Evolutionary conservation across 2,113 vertebrate genomes (phyloP), one percentile per base, ranked within the genome.

Genomic region (Tragulus kanchil): DNA sequence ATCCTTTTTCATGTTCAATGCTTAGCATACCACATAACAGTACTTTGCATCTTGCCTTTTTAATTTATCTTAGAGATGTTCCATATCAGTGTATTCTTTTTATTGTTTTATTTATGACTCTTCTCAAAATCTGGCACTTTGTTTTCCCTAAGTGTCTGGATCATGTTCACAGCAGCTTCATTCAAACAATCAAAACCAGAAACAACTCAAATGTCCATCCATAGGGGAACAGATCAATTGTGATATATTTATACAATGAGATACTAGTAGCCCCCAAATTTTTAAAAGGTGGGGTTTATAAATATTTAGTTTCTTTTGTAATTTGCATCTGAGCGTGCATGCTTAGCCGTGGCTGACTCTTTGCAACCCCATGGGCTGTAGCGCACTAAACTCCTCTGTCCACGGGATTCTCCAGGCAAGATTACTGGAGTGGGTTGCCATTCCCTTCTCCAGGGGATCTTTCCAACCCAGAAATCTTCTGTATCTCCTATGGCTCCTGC

Each of bases 51-150:
- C 26, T 95, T 61, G 28, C 19, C 82, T 85, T 94, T 97, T 96
- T 58, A 93, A 42, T 78, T 19, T 90, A 87, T 52, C 59, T 95
- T 90, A 13, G 45, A 94, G 3, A 71, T 61, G 5, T 85, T 85
- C 71, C 36, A 21, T 45, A 88, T 64, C 59, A 25, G 25, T 14
- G 2, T 52, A 71, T 86, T 73, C n/a, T 84, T 81, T 69, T 83
- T 45, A 36, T 17, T 62, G 16, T 65, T 75, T 92, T 90, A 75
- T 75, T 89, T 52, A 56, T n/a, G 42, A 89, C 75, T 91, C 75
- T 91, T 81, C 45, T 89, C 92, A 90, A 89, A 94, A 31, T 17
- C 31, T 69, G 71, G 75, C 62, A 90, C 86, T 87, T 81, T 25
- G 64, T 75, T 85, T 93, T 48, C 58, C 92, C n/a, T n/a, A n/a